These are phyloP conservation scores for Anarrhichthys ocellatus DNA, from an alignment of 2,113 vertebrate genomes.

Conservation along the genomic window DNA sequence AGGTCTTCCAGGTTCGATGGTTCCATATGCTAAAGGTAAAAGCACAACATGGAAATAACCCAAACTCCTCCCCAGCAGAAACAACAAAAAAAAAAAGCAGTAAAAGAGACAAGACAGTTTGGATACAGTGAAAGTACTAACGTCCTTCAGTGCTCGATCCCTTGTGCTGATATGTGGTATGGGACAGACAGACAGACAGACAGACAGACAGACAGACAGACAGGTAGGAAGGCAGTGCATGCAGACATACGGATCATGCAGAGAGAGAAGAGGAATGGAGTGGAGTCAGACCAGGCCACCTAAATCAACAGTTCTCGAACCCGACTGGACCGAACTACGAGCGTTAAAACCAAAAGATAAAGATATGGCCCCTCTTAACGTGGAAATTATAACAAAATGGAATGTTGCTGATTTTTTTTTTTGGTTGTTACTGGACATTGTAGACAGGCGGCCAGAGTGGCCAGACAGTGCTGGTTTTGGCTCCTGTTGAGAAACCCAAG, in stretches of 20 bases:
- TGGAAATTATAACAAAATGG: conserved; percentile 62
- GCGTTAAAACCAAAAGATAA: conserved; percentile 27
- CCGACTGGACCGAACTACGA: conserved; percentile 45
- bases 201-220: conserved; percentile 38
- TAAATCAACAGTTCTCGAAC: conserved; percentile 70
- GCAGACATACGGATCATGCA: conserved; percentile 90
- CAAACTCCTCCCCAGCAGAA: conserved; percentile 51
- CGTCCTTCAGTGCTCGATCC: conserved; percentile 79
- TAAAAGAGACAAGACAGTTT: conserved; percentile 48
- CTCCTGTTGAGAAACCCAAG: conserved; percentile 64
- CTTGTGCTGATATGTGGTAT: conserved; percentile 77
- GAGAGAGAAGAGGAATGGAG: conserved; percentile 68
- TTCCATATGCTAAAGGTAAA: conserved; percentile 83
- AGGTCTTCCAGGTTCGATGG: conserved; percentile 83
- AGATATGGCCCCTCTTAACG: conserved; percentile 42
- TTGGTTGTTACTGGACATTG: conserved; percentile 52
- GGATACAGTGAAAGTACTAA: conserved; percentile 74
- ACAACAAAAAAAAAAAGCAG: conserved; percentile 52
- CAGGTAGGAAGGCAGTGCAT: conserved; percentile 83
- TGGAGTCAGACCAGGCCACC: conserved; percentile 79
- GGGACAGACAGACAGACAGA: conserved; percentile 40
- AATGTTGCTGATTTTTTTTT: conserved; percentile 51
- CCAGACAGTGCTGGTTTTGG: conserved; percentile 66
- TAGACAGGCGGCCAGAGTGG: conserved; percentile 50
- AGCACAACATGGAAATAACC: conserved; percentile 82